Base-by-base conservation (phyloP, 2,797 vertebrate genomes). In the Sternotherus odoratus region DNA sequence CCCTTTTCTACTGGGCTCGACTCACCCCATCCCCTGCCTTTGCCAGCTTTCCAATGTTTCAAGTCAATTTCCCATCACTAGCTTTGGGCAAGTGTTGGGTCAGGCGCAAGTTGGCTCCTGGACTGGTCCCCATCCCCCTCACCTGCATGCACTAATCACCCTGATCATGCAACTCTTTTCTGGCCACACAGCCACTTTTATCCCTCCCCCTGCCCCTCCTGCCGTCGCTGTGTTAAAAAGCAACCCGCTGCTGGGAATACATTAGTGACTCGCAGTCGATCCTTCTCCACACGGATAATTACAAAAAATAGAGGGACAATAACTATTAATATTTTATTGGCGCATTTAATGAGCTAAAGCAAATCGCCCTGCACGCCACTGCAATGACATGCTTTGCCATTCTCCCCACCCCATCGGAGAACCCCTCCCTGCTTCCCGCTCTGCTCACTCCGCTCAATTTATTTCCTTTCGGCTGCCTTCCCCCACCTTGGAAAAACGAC, bases 271-370 rank as follows among this genome's bases (percentile, higher is more conserved):
- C 89, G 95, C 96, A 96, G 96, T 96, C 97, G 97, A 97, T 97
- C 96, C 95, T 96, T 97, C 97, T 98, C 96, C 96, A 95, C 95
- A 96, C 97, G 94, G 96, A 98, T 98, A 98, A 98, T 98, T 98
- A 97, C 98, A 98, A 98, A 98, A 98, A 98, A 97, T 97, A 97
- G 97, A 97, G 96, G 96, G 97, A 98, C 97, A 98, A 98, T 97
- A 97, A 98, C 98, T 97, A 97, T 98, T 98, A 97, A 98, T 97
- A 98, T 98, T 98, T 98, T 98, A 98, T 97, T 96, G 97, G 97
- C 89, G 96, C 95, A 96, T 97, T 98, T 98, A 98, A 98, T 97
- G 97, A 98, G 97, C 97, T 97, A 97, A 97, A 97, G 97, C 97
- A 97, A 97, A 95, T 97, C 94, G 96, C 96, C 97, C 96, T 91